Percentiles rank a stretch among this genome's conserved stretches.
Conservation (phyloP, 2,888 invertebrate genomes). For the Dynastes grantii region DNA sequence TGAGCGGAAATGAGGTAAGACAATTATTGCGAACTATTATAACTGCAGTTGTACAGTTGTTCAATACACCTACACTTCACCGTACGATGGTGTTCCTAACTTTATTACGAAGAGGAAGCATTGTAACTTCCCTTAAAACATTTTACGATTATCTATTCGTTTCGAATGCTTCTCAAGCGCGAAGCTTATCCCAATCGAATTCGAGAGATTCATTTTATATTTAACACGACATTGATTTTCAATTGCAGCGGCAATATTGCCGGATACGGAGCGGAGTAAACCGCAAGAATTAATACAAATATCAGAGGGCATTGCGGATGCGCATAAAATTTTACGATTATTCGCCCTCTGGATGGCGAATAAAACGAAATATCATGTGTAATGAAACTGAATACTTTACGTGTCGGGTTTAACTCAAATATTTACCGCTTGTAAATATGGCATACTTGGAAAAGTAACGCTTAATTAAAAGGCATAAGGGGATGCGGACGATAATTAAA, state of each 20-base stretch:
- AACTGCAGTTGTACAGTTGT: no score
- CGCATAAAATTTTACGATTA: constrained; percentile 35
- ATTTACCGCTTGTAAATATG: constrained; percentile 29
- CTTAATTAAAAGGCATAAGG: constrained; percentile 25
- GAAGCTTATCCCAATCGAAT: not conserved
- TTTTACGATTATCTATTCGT: not conserved
- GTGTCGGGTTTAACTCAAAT: constrained; percentile 16
- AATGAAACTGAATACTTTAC: constrained; percentile 40
- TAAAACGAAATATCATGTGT: constrained; percentile 16
- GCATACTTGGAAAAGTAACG: not conserved
- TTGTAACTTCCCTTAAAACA: no score
- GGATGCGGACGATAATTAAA: constrained; percentile 4
- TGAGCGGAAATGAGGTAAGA: no score
- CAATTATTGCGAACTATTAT: no score
- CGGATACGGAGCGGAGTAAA: constrained; percentile 4
- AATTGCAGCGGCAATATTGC: constrained; percentile 6
- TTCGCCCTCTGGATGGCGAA: constrained; percentile 10
- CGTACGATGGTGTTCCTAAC: no score
- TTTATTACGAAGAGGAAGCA: no score
- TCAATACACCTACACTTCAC: no score
- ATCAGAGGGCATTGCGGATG: constrained; percentile 1
- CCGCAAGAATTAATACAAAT: constrained; percentile 32
- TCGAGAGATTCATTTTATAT: constrained; percentile 22
- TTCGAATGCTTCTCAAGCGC: not conserved
- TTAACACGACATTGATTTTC: constrained; percentile 27